These are phyloP conservation scores for Plutomurus gul DNA, from an alignment of 1,140 invertebrate genomes.

Conservation along the genomic window DNA sequence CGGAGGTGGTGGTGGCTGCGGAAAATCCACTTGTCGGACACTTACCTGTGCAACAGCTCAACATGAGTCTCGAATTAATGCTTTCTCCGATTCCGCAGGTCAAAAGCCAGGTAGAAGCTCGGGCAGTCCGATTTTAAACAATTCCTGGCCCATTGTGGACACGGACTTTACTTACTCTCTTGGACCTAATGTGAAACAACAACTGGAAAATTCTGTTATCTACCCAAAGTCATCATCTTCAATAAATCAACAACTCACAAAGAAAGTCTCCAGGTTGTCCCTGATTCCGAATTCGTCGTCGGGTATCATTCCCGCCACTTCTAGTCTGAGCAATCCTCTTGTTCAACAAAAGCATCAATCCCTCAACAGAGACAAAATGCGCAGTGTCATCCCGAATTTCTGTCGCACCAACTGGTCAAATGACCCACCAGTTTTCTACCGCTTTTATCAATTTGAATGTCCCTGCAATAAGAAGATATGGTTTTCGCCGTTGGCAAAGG, in stretches of 20 bases:
- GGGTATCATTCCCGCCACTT: background rate
- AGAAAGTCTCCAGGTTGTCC: background rate
- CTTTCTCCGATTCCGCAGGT: background rate
- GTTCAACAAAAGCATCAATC: background rate
- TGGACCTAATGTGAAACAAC: background rate
- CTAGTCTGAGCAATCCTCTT: background rate
- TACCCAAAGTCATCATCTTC: background rate
- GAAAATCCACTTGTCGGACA: background rate
- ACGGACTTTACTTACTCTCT: conserved; percentile 1
- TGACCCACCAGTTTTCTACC: background rate
- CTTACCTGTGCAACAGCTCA: background rate
- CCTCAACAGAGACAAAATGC: background rate
- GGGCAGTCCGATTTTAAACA: background rate
- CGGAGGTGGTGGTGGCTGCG: background rate
- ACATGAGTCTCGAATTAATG: background rate
- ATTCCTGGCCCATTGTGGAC: background rate
- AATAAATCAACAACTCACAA: background rate
- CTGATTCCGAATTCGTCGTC: background rate
- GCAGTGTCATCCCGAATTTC: background rate
- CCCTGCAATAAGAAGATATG: background rate
- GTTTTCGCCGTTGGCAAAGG: background rate
- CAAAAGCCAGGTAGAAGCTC: background rate
- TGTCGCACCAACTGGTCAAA: background rate
- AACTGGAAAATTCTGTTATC: background rate
- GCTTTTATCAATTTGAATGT: conserved; percentile 11